These are phyloP conservation scores for Brachyptera risi DNA, from an alignment of 2,888 invertebrate genomes.

Conservation along the genomic window DNA sequence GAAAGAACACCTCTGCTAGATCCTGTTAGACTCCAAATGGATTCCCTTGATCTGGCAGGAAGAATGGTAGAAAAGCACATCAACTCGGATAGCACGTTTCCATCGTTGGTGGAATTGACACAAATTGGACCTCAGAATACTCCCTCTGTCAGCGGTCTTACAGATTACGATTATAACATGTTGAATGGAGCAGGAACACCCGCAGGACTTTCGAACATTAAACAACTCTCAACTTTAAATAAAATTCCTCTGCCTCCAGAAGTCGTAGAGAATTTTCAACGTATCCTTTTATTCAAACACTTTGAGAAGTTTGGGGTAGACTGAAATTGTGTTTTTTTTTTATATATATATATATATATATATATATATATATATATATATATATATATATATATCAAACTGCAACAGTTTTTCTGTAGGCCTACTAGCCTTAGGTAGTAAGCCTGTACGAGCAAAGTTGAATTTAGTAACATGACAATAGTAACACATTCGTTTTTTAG, in stretches of 20 bases:
- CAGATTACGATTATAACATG: constrained; percentile 75
- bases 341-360: no score
- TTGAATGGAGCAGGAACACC: constrained; percentile 69
- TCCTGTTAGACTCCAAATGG: constrained; percentile 45
- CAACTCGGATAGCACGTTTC: constrained; percentile 63
- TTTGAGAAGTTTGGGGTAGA: no score
- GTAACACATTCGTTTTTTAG: no score
- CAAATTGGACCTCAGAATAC: constrained; percentile 51
- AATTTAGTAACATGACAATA: no score
- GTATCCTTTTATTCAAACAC: constrained; percentile 66
- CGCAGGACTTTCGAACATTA: constrained; percentile 63
- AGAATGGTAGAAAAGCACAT: constrained; percentile 75
- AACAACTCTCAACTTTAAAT: constrained; percentile 73
- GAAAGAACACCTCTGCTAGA: constrained; percentile 16
- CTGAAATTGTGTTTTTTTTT: no score
- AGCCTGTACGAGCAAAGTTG: no score
- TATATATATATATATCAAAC: no score
- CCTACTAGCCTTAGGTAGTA: no score
- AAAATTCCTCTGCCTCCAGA: constrained; percentile 89
- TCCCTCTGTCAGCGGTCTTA: constrained; percentile 82
- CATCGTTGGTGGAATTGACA: constrained; percentile 61
- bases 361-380: no score
- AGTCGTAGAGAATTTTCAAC: constrained; percentile 90
- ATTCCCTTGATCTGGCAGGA: constrained; percentile 72
- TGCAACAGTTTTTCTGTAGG: no score